Evolutionary conservation across 1,140 invertebrate genomes (phyloP), one percentile per base, ranked within the genome.

Genomic region (Cherax destructor): DNA sequence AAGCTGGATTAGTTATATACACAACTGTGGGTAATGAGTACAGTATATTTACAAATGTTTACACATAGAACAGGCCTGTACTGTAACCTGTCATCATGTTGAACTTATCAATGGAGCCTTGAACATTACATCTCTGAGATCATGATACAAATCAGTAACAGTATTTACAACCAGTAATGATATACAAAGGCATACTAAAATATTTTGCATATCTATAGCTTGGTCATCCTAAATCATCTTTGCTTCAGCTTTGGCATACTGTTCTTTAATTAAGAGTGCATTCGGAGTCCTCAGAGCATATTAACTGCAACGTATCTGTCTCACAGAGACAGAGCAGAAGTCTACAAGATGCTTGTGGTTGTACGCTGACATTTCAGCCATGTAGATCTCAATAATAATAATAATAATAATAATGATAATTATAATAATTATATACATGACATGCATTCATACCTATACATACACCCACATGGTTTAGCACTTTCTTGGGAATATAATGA

Each of bases 161-260:
- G 56, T 86, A 86, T 86, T 52, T 86, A 86, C 85, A 86, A 78
- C 85, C 76, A 86, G 72, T 72, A 59, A 65, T 86, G 85, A 86
- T 86, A 86, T 86, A 86, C 85, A 86, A 86, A 86, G 78, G 85
- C 85, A 86, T 86, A 86, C 85, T 78, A 86, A 86, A 86, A 86
- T 86, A 86, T 77, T 86, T 86, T 86, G 85, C 85, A 86, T 86
- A 86, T 86, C 76, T 86, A 61, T 86, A 86, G 72, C 72, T 77
- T 78, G 49, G 30, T 78, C 85, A 77, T 78, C 85, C 72, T 86
- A 84, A 52, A 74, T 77, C 65, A n/a, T 86, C 24, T 86, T 61
- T 86, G 24, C 76, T 59, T 86, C 74, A 78, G 74, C 85, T 86
- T 86, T 78, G 85, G 74, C 85, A 86, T 86, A 78, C 74, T 77